Evolutionary conservation across 2,888 invertebrate species (phyloP), one percentile per base, ranked within the genome.

Genomic region (Eristalis arbustorum): DNA sequence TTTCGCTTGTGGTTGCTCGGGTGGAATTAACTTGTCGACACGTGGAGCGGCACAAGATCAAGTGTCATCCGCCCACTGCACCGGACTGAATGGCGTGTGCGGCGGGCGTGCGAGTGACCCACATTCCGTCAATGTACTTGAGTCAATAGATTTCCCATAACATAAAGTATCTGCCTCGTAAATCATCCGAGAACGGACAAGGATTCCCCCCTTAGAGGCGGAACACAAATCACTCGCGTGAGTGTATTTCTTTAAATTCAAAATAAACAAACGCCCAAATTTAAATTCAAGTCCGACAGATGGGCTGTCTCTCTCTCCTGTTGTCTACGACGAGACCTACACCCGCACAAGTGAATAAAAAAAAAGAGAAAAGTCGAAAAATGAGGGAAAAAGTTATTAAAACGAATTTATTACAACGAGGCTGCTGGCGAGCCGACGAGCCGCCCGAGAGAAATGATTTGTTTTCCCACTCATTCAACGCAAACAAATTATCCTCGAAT

Each of bases 401-500:
- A 42, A 3, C 40, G 71, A 61, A 69, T 69, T 69, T 77, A 77
- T 69, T 62, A 76, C 37, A 62, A 76, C 23, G 34, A 23, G 25
- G 40, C 56, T 63, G 69, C 62, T 62, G 40, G 34, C 34, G 18
- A 4, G 11, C 62, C 62, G 61, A 49, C 61, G 23, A 56, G 10
- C 57, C 57, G 23, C 6, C 73, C 57, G 28, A 34, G 63, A 66
- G 34, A 74, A 66, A 81, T 77, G 81, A 81, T 85, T 85, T 85
- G 74, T 85, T 85, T 81, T 69, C 59, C 76, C 77, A 81, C 77
- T 82, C 85, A 77, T 62, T 81, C 42, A 81, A 71, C 62, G 77
- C 81, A 82, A 85, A 82, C 77, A 74, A 77, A 85, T 81, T 81
- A 85, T 66, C 76, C 63, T 61, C 62, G 71, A 85, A 74, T 67